A percentile compares a stretch with the other conserved stretches of the same genome.
phyloP scores from a whole-genome alignment of 64 coral and sea anemone species.

The Actinia equina region DNA sequence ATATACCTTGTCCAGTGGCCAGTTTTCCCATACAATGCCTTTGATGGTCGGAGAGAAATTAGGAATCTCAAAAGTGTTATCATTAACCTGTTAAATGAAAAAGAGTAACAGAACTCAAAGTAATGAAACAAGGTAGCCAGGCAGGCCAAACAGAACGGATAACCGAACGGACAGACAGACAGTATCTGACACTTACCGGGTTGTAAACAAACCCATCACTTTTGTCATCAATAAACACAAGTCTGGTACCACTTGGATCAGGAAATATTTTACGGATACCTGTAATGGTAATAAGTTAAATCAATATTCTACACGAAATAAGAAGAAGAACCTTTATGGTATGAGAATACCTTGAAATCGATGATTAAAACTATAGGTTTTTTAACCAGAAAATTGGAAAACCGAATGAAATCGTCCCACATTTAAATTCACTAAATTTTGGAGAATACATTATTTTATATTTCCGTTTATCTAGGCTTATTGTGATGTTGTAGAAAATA shows the following conservation, averaged over 20 bases:
- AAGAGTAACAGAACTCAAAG: neutral
- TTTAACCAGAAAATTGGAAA: too few species aligned
- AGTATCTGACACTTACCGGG: slow-evolving; percentile 53
- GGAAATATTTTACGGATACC: slow-evolving; percentile 96
- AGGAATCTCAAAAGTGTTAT: slow-evolving; percentile 97
- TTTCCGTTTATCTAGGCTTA: too few species aligned
- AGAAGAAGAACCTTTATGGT: too few species aligned
- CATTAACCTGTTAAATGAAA: slow-evolving; percentile 81
- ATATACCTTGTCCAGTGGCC: slow-evolving; percentile 91
- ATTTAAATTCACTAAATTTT: too few species aligned
- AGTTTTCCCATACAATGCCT: slow-evolving; percentile 96
- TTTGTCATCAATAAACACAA: slow-evolving; percentile 96
- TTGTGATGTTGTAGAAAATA: too few species aligned
- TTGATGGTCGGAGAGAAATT: slow-evolving; percentile 96
- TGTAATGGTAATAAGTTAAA: neutral
- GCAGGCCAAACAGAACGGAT: too few species aligned
- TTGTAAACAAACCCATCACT: slow-evolving; percentile 98
- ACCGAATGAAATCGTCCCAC: too few species aligned
- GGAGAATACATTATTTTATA: too few species aligned
- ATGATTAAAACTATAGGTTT: too few species aligned
- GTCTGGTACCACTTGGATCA: slow-evolving; percentile 81
- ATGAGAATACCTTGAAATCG: too few species aligned
- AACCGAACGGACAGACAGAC: too few species aligned
- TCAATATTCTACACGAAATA: neutral
- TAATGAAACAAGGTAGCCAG: neutral